Base-by-base conservation (phyloP, 2,888 invertebrate genomes). In the Xestoiulus laeticollis region DNA sequence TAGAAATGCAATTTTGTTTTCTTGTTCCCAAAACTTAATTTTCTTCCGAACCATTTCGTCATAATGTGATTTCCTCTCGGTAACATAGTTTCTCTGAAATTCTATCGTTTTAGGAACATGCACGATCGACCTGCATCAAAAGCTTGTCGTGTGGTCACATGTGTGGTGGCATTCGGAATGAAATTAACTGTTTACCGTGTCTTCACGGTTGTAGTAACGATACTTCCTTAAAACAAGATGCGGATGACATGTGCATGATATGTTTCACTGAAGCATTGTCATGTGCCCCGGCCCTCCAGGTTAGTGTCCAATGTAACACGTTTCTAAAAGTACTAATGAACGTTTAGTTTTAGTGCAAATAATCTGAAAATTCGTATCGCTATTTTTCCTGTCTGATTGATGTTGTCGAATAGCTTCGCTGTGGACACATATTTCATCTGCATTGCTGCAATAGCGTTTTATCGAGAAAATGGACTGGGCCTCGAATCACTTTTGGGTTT, bases 171-270 rank as follows among this genome's bases (percentile, higher is more conserved):
- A 96, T 99, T n/a, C 94, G 94, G 33, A 95, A 95, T 89, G 99
- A 99, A 92, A 90, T 91, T 16, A 93, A 94, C 12, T 99, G 99
- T 91, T 93, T 99, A 90, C 98, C 98, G 0, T 99, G 99, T 91
- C 93, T 99, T 89, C 95, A 96, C 90, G 96, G 98, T 2, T 98
- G 98, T 91, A 93, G 91, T 88, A 90, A 90, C 86, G 91, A 91
- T 68, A 85, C 88, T 14, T 89, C 90, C 16, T 93, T 99, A 87
- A 95, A 97, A 22, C 99, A 99, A 92, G 99, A 99, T 92, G 97
- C 97, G 0, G 99, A 99, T 91, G 99, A 99, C 92, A 98, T 99
- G 97, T 99, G 99, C 93, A 99, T 99, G 97, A 97, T 99, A 90
- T 99, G 99, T 92, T 99, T 99, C 93, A 98, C 98, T 0, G 99